Percentiles rank a stretch among this genome's conserved stretches.
These are phyloP conservation scores for Corythornis cristatus DNA, from an alignment of 2,113 vertebrate genomes.

Conservation along the genomic window DNA sequence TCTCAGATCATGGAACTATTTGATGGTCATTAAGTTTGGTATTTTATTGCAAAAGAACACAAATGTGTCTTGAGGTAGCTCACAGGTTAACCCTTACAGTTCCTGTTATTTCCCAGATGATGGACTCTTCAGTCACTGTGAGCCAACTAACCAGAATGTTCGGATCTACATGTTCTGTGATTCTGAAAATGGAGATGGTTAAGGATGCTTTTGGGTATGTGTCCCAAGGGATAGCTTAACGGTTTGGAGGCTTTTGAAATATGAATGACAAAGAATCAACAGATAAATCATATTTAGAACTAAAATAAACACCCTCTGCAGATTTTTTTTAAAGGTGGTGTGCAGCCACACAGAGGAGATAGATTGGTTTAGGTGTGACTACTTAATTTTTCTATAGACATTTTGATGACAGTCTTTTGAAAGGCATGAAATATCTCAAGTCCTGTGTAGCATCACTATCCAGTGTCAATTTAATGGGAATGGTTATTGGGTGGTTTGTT, in stretches of 20 bases:
- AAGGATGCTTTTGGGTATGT: not conserved
- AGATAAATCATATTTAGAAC: not conserved
- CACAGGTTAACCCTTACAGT: conserved; percentile 6
- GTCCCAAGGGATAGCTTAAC: not conserved
- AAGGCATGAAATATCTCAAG: not conserved
- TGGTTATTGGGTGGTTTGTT: too few species aligned
- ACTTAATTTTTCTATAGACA: not conserved
- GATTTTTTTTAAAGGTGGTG: not conserved
- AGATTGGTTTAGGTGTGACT: not conserved
- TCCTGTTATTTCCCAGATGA: not conserved
- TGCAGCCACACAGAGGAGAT: not conserved
- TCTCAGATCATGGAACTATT: conserved; percentile 32
- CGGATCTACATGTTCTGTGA: not conserved
- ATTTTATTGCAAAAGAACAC: not conserved
- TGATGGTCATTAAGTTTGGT: conserved; percentile 17
- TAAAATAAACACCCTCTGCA: not conserved
- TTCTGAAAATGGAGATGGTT: not conserved
- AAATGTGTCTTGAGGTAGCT: not conserved
- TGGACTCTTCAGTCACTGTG: not conserved
- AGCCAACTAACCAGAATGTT: not conserved
- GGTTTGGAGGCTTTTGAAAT: not conserved
- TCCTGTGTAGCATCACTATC: not conserved
- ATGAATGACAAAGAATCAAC: not conserved
- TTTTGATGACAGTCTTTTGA: not conserved
- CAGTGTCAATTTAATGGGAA: not conserved